phyloP scores from a whole-genome alignment of 2,797 vertebrate species.

The Labeo calbasu region DNA sequence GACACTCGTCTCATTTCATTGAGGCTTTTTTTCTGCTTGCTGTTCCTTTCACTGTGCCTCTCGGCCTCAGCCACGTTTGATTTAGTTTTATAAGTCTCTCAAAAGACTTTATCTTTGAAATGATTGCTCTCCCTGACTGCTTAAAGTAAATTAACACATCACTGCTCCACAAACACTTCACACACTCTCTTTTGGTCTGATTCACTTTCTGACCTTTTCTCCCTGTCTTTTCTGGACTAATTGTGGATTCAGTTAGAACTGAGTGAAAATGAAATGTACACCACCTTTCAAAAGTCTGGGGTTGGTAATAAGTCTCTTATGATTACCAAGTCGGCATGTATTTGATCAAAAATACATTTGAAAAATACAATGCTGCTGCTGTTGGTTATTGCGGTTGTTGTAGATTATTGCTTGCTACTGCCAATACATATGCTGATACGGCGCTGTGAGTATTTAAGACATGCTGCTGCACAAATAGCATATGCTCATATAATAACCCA shows the following conservation, averaged over 20 bases:
- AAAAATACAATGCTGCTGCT: too few species aligned
- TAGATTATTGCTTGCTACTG: too few species aligned
- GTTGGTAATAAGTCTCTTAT: neutral
- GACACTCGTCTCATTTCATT: neutral
- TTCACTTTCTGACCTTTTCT: neutral
- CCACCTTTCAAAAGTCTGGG: neutral
- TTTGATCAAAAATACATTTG: neutral
- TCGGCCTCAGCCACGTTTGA: neutral
- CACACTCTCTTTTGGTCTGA: neutral
- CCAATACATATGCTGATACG: too few species aligned
- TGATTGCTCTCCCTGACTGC: slow-evolving; percentile 3
- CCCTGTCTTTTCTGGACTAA: neutral
- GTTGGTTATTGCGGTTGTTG: too few species aligned
- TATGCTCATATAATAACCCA: too few species aligned
- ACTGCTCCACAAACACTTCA: slow-evolving; percentile 16
- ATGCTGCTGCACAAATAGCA: too few species aligned
- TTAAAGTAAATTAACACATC: neutral
- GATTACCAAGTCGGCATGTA: neutral
- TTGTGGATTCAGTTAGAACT: neutral
- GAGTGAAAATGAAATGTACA: neutral
- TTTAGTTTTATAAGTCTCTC: neutral
- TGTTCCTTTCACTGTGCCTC: neutral
- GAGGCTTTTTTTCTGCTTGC: slow-evolving; percentile 1
- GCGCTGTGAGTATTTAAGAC: too few species aligned
- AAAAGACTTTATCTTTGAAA: slow-evolving; percentile 6